Conservation (phyloP, 2,888 invertebrate genomes). For the Cancer borealis region DNA sequence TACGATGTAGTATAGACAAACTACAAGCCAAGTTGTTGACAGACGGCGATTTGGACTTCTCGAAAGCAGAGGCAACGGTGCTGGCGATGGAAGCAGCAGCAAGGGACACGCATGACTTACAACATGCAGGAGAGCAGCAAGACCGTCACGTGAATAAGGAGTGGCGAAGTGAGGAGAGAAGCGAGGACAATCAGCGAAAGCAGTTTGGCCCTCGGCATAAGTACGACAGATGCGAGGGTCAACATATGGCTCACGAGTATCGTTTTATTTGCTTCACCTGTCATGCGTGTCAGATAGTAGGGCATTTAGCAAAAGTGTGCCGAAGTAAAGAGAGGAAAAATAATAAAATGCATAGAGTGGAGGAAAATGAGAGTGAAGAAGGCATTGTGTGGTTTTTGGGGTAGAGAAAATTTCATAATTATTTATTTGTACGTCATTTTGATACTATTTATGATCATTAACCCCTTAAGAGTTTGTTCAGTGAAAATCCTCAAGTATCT, state of each 20-base stretch:
- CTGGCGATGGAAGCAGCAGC: neutral
- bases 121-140: neutral
- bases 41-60: neutral
- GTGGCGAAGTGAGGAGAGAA: neutral
- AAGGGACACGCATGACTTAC: conserved; percentile 35
- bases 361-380: too few species aligned
- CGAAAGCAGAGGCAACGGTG: conserved; percentile 37
- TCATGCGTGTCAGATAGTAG: too few species aligned
- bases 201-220: too few species aligned
- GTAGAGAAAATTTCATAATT: neutral
- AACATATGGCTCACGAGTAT: neutral
- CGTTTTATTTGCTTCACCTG: too few species aligned
- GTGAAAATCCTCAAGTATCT: neutral
- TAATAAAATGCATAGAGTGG: too few species aligned
- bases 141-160: neutral
- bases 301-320: neutral
- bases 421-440: neutral
- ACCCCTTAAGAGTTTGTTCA: conserved; percentile 32
- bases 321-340: too few species aligned
- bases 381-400: neutral
- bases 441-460: conserved; percentile 6
- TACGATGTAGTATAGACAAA: neutral
- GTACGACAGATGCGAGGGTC: neutral
- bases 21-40: conserved; percentile 23
- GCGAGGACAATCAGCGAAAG: neutral